These are phyloP conservation scores for Clarias fuscus DNA, from an alignment of 2,797 vertebrate genomes.

Conservation along the genomic window DNA sequence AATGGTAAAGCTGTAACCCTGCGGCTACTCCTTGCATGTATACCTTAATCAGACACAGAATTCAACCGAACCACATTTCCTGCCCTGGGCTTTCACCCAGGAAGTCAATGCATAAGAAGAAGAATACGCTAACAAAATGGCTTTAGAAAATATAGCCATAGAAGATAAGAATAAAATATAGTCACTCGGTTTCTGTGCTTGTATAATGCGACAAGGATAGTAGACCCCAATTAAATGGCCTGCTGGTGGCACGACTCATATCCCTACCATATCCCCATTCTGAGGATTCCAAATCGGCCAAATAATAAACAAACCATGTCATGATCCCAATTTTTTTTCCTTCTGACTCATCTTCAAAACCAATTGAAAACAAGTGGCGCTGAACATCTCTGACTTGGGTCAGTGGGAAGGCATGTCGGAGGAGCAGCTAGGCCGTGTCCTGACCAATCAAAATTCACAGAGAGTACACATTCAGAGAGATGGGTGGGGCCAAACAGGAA, in stretches of 20 bases:
- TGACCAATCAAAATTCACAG: conserved; percentile 55
- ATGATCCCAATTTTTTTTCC: neutral
- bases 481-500: conserved; percentile 36
- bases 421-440: conserved; percentile 70
- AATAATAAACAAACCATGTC: neutral
- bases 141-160: too few relatives aligned
- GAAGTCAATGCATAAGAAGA: too few relatives aligned
- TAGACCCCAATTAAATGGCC: too few relatives aligned
- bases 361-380: conserved; percentile 52
- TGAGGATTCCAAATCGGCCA: neutral
- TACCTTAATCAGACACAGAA: too few relatives aligned
- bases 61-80: too few relatives aligned
- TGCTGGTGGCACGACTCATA: neutral
- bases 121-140: too few relatives aligned
- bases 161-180: too few relatives aligned
- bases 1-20: too few relatives aligned
- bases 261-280: neutral
- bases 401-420: conserved; percentile 77
- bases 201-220: too few relatives aligned
- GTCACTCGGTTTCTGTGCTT: too few relatives aligned
- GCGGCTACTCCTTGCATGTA: too few relatives aligned
- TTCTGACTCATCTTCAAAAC: conserved; percentile 50
- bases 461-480: conserved; percentile 62
- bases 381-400: conserved; percentile 56
- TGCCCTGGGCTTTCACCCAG: too few relatives aligned